Conservation (phyloP, 2,113 vertebrate genomes). For the Odontesthes bonariensis region DNA sequence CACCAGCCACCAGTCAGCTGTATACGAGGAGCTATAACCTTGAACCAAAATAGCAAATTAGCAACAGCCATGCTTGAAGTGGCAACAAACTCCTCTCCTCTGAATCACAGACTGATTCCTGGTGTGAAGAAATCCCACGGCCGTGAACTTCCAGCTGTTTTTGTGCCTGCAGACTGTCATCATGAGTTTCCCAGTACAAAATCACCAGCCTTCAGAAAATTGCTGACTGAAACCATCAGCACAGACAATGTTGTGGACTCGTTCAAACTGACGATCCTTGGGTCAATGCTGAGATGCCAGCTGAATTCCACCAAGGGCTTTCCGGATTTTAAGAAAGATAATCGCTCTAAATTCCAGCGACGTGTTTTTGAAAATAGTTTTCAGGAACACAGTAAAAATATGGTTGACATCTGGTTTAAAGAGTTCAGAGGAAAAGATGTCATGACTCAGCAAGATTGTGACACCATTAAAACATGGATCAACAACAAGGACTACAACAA, state of each 20-base stretch:
- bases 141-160: background rate
- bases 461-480: background rate
- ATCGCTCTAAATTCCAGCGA: background rate
- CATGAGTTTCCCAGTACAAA: no score
- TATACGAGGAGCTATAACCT: background rate
- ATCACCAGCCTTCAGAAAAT: no score
- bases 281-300: slow-evolving; percentile 7
- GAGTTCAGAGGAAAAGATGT: slow-evolving; percentile 9
- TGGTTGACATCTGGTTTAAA: slow-evolving; percentile 17
- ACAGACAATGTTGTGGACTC: slow-evolving; percentile 17
- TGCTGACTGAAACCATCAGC: no score
- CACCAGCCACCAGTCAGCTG: slow-evolving; percentile 29
- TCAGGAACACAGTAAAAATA: background rate
- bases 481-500: background rate
- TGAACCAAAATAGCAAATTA: slow-evolving; percentile 36
- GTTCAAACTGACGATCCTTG: slow-evolving; percentile 35
- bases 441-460: fast-evolving
- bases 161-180: background rate
- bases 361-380: no score
- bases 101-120: background rate
- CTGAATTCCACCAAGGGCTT: background rate
- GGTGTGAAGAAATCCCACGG: background rate
- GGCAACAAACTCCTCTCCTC: slow-evolving; percentile 2
- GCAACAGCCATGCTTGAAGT: slow-evolving; percentile 31
- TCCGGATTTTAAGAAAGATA: background rate